phyloP scores from a whole-genome alignment of 2,797 vertebrate species.

The Acrossocheilus fasciatus region DNA sequence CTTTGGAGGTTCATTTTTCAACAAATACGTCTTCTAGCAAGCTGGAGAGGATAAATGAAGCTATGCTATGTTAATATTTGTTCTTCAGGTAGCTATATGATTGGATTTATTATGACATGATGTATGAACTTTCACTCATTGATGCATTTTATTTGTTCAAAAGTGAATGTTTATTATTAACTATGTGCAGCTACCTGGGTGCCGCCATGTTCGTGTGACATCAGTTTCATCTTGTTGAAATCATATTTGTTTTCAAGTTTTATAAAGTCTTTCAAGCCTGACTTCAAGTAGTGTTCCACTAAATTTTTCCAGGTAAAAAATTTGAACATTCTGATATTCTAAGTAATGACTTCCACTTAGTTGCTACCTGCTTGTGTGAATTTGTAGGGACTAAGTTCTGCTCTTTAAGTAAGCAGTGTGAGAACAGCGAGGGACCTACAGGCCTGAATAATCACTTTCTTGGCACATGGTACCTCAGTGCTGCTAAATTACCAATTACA shows the following conservation, averaged over 20 bases:
- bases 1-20: background rate
- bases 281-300: background rate
- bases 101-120: background rate
- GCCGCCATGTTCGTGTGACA: background rate
- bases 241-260: background rate
- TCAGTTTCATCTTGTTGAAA: background rate
- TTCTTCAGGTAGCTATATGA: background rate
- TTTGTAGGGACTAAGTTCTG: background rate
- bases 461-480: constrained; percentile 66
- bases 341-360: background rate
- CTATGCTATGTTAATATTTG: background rate
- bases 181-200: background rate
- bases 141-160: background rate
- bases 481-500: constrained; percentile 75
- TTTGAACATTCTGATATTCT: background rate
- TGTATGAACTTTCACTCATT: too few species aligned
- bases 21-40: background rate
- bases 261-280: background rate
- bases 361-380: background rate
- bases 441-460: constrained; percentile 40
- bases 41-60: background rate
- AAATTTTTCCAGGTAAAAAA: background rate
- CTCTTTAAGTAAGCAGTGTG: background rate
- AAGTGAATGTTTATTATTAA: background rate
- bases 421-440: constrained; percentile 19